phyloP scores from a whole-genome alignment of 2,888 invertebrate species.

The Crepidodera aurea region DNA sequence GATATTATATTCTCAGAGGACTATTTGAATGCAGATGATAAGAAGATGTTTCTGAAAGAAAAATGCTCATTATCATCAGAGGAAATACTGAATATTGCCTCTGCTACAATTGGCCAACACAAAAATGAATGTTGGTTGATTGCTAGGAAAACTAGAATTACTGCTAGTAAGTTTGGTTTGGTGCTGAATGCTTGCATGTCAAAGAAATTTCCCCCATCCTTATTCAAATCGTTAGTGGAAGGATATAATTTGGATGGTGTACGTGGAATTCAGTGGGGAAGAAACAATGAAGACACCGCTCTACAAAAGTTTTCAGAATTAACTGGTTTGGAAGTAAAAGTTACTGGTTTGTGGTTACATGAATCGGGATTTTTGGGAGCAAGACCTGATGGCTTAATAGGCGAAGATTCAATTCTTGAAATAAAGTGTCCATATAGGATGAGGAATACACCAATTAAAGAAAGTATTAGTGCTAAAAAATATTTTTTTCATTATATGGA shows the following conservation, averaged over 20 bases:
- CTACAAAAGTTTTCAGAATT: not conserved
- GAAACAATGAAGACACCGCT: slow-evolving; percentile 30
- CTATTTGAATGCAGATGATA: slow-evolving; percentile 3
- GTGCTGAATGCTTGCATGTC: slow-evolving; percentile 13
- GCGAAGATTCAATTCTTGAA: not conserved
- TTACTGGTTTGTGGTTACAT: not conserved
- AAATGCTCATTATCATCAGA: not conserved
- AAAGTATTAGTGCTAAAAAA: too few species aligned
- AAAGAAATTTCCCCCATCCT: slow-evolving; percentile 15
- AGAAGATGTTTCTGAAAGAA: slow-evolving; percentile 8
- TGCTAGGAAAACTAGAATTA: slow-evolving; percentile 19
- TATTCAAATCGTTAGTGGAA: slow-evolving; percentile 16
- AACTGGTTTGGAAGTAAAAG: not conserved
- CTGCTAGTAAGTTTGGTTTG: slow-evolving; percentile 22
- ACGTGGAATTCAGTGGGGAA: slow-evolving; percentile 35
- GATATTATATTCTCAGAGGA: slow-evolving; percentile 15
- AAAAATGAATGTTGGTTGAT: slow-evolving; percentile 25
- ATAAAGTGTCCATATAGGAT: slow-evolving; percentile 10
- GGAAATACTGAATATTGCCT: not conserved
- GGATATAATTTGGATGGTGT: slow-evolving; percentile 17
- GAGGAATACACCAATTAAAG: not conserved
- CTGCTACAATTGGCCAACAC: slow-evolving; percentile 10
- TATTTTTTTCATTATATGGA: not conserved
- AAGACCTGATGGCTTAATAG: slow-evolving; percentile 6
- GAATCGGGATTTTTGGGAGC: slow-evolving; percentile 3